These are phyloP conservation scores for Eumacrocentrus americanus DNA, from an alignment of 2,888 invertebrate species.

Conservation along the genomic window DNA sequence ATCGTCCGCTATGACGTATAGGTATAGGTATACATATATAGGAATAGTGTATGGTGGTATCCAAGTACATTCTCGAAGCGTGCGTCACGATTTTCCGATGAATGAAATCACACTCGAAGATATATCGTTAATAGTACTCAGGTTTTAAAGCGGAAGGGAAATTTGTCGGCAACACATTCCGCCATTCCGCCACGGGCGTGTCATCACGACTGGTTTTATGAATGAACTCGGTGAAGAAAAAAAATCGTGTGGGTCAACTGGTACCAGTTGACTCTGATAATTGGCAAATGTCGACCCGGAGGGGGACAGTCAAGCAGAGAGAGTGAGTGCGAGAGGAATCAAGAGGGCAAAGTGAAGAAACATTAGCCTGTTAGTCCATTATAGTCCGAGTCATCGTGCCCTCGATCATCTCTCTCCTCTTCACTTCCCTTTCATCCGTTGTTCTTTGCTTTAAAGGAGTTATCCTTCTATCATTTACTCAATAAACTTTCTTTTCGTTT, in stretches of 20 bases:
- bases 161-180: too few species aligned
- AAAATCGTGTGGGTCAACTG: conserved; percentile 48
- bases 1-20: conserved; percentile 5
- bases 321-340: conserved; percentile 44
- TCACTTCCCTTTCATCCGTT: conserved; percentile 23
- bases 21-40: conserved; percentile 2
- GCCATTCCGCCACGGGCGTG: neutral
- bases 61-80: neutral
- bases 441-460: neutral
- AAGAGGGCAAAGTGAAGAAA: conserved; percentile 55
- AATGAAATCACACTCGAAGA: conserved; percentile 3
- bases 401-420: conserved; percentile 39
- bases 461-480: conserved; percentile 2
- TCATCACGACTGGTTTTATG: conserved; percentile 21
- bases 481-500: too few species aligned
- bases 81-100: conserved; percentile 12
- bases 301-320: conserved; percentile 32
- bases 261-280: conserved; percentile 57
- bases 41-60: neutral
- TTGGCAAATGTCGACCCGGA: conserved; percentile 40
- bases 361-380: conserved; percentile 57
- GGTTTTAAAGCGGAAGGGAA: too few species aligned
- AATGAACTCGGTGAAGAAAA: conserved; percentile 32
- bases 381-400: conserved; percentile 44
- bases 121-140: too few species aligned